Evolutionary conservation across 2,888 invertebrate species (phyloP).

Genomic region (Brassicogethes aeneus): DNA sequence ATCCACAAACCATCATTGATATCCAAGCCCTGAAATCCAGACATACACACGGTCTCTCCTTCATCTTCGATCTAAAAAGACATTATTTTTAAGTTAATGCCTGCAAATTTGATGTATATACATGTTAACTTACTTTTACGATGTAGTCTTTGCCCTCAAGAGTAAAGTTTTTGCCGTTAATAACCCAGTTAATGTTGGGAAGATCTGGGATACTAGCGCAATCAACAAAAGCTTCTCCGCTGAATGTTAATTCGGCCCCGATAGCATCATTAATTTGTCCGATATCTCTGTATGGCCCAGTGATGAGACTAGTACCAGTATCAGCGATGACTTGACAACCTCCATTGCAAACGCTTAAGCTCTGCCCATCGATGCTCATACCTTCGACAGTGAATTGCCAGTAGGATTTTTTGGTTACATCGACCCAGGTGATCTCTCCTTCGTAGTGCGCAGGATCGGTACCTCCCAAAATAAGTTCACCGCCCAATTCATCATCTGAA

Average conservation of each 20-base stretch:
- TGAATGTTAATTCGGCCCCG: slow-evolving; percentile 70
- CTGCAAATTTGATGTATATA: too few species aligned
- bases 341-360: slow-evolving; percentile 55
- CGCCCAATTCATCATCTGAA: slow-evolving; percentile 61
- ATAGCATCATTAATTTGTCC: slow-evolving; percentile 66
- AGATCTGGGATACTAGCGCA: slow-evolving; percentile 68
- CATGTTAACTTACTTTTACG: slow-evolving; percentile 68
- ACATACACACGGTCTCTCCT: slow-evolving; percentile 55
- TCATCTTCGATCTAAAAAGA: slow-evolving; percentile 4
- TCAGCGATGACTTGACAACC: slow-evolving; percentile 93
- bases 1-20: slow-evolving; percentile 96
- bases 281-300: slow-evolving; percentile 77
- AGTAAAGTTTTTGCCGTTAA: slow-evolving; percentile 66
- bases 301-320: slow-evolving; percentile 91
- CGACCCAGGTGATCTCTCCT: slow-evolving; percentile 81
- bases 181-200: slow-evolving; percentile 65
- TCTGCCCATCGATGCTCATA: slow-evolving; percentile 74
- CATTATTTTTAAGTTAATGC: too few species aligned
- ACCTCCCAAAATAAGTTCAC: slow-evolving; percentile 87
- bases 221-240: slow-evolving; percentile 68
- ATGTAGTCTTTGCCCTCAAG: slow-evolving; percentile 79
- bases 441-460: slow-evolving; percentile 82
- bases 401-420: slow-evolving; percentile 76
- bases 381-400: slow-evolving; percentile 87
- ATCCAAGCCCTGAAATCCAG: slow-evolving; percentile 93